These are phyloP conservation scores for Myzus persicae DNA, from an alignment of 1,140 invertebrate genomes.

Conservation along the genomic window DNA sequence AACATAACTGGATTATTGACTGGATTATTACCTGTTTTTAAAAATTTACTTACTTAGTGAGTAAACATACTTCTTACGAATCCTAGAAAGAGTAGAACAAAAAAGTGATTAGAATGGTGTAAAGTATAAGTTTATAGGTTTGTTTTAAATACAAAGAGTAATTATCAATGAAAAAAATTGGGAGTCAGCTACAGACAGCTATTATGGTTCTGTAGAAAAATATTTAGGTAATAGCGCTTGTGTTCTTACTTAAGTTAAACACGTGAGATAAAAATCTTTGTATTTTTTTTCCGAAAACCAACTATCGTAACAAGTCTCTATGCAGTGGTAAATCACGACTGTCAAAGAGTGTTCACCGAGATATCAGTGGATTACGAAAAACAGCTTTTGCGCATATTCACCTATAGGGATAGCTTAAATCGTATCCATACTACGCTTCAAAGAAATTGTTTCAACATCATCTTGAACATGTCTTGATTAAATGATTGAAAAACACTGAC, in stretches of 20 bases:
- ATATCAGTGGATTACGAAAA: not conserved
- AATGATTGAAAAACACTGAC: not conserved
- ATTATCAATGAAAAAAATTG: not conserved
- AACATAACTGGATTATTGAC: not conserved
- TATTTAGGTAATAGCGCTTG: not conserved
- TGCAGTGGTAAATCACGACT: not conserved
- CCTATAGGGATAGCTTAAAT: not conserved
- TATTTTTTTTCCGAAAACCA: not conserved
- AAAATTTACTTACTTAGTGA: too few relatives aligned
- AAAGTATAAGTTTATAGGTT: not conserved
- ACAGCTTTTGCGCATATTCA: not conserved
- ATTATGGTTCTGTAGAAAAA: not conserved
- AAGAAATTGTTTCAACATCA: not conserved
- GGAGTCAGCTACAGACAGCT: not conserved
- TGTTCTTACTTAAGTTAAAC: not conserved
- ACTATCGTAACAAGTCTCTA: not conserved
- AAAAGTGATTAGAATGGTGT: not conserved
- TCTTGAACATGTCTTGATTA: fast-evolving
- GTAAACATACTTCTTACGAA: too few relatives aligned
- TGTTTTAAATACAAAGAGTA: not conserved
- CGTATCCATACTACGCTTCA: not conserved
- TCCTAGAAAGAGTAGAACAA: not conserved
- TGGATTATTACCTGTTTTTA: too few relatives aligned
- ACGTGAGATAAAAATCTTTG: too few relatives aligned
- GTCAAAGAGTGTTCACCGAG: not conserved